A percentile compares a stretch with the other conserved stretches of the same genome.
phyloP scores from a whole-genome alignment of 2,797 vertebrate genomes.

The Mallotus villosus region DNA sequence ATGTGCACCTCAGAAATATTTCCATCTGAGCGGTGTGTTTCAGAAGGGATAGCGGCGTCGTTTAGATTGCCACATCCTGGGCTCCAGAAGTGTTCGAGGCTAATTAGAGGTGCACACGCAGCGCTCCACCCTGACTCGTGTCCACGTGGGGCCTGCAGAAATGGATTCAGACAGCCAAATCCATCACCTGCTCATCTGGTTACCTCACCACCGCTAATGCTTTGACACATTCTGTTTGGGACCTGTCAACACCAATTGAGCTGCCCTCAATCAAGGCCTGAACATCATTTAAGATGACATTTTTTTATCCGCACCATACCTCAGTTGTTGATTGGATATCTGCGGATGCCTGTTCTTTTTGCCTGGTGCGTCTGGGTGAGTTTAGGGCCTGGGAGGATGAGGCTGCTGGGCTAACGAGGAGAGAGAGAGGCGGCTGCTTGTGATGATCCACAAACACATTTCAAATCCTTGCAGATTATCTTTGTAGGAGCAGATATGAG shows the following conservation, averaged over 20 bases:
- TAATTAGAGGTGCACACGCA: conserved; percentile 56
- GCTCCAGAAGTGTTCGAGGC: conserved; percentile 33
- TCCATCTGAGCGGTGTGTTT: conserved; percentile 24
- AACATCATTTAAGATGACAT: conserved; percentile 51
- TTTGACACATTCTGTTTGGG: conserved; percentile 63
- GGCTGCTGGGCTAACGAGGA: background rate
- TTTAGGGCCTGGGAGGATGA: background rate
- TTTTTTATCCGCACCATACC: conserved; percentile 51
- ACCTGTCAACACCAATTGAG: conserved; percentile 56
- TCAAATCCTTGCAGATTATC: too few species aligned
- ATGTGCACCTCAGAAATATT: conserved; percentile 50
- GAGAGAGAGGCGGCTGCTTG: too few species aligned
- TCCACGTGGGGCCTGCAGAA: conserved; percentile 41
- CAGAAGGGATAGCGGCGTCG: conserved; percentile 16
- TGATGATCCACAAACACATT: too few species aligned
- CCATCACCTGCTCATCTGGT: conserved; percentile 61
- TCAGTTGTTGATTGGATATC: conserved; percentile 47
- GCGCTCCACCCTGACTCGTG: conserved; percentile 26
- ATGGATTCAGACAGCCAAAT: conserved; percentile 64
- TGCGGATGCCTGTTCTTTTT: background rate
- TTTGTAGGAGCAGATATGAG: too few species aligned
- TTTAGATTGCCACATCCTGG: conserved; percentile 32
- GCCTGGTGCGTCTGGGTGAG: conserved; percentile 6
- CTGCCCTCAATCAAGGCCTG: conserved; percentile 50
- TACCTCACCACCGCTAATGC: conserved; percentile 41